Conservation (phyloP, 2,113 vertebrate species). For the Lepisosteus oculatus region DNA sequence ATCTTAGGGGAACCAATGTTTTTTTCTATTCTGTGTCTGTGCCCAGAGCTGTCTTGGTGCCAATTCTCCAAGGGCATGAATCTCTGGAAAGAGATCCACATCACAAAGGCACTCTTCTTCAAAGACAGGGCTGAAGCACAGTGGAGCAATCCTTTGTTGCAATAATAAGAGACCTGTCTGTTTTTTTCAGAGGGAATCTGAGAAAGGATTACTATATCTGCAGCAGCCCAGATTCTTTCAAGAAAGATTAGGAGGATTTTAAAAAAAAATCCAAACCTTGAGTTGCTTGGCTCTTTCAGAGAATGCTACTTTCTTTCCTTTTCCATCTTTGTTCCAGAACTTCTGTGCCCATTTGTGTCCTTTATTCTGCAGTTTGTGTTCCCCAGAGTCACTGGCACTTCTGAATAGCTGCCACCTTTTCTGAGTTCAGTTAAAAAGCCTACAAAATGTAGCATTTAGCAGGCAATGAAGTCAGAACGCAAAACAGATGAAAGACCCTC, state of each 20-base stretch:
- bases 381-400: too few relatives aligned
- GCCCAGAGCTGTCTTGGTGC: not conserved
- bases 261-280: too few relatives aligned
- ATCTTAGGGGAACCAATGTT: too few relatives aligned
- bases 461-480: not conserved
- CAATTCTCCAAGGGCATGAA: not conserved
- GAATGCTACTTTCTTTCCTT: not conserved
- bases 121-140: not conserved
- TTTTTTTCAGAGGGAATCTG: slow-evolving; percentile 21
- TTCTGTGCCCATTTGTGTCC: not conserved
- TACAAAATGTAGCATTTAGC: slow-evolving; percentile 10
- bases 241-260: slow-evolving; percentile 37
- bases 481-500: not conserved
- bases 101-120: slow-evolving; percentile 10
- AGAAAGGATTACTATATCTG: slow-evolving; percentile 41
- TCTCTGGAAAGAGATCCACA: not conserved
- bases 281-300: not conserved
- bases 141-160: slow-evolving; percentile 9
- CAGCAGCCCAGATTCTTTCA: slow-evolving; percentile 31
- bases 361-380: not conserved
- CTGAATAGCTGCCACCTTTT: not conserved
- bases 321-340: not conserved
- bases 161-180: slow-evolving; percentile 16
- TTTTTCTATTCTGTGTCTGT: not conserved
- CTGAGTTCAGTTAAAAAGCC: not conserved